These are phyloP conservation scores for Cyclophora albipunctata DNA, from an alignment of 2,888 invertebrate genomes.

Conservation along the genomic window DNA sequence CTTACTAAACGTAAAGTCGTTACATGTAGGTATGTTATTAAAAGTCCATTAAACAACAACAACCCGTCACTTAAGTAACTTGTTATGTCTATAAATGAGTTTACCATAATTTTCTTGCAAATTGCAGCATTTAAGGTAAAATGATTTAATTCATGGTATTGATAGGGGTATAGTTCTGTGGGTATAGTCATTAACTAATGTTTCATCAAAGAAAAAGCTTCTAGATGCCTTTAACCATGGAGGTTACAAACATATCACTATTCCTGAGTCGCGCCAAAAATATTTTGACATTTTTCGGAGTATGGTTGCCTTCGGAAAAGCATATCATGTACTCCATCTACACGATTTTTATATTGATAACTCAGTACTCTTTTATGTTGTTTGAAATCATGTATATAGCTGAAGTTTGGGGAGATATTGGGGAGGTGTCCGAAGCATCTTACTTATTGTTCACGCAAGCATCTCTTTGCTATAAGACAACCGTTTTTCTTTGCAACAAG, in stretches of 20 bases:
- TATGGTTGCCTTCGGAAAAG: conserved; percentile 43
- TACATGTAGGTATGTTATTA: too few species aligned
- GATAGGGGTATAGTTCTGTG: too few species aligned
- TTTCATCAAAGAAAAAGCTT: too few species aligned
- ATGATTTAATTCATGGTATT: too few species aligned
- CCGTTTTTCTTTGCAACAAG: conserved; percentile 43
- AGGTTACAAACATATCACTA: conserved; percentile 26
- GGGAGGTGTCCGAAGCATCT: conserved; percentile 51
- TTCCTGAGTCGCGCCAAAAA: conserved; percentile 40
- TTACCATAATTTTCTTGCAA: too few species aligned
- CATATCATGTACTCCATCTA: conserved; percentile 31
- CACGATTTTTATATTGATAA: conserved; percentile 34
- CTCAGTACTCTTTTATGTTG: conserved; percentile 48
- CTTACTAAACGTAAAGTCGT: too few species aligned
- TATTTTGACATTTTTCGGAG: conserved; percentile 39
- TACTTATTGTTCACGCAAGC: conserved; percentile 58
- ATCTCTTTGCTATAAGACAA: conserved; percentile 52
- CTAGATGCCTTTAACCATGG: too few species aligned
- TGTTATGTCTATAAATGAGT: too few species aligned
- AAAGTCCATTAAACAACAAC: too few species aligned
- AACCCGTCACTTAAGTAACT: too few species aligned
- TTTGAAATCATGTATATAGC: conserved; percentile 53
- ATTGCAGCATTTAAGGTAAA: too few species aligned
- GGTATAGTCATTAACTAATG: too few species aligned
- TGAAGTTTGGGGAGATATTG: conserved; percentile 52